Evolutionary conservation across 2,888 invertebrate genomes (phyloP).

Genomic region (Micoletzkya japonica): DNA sequence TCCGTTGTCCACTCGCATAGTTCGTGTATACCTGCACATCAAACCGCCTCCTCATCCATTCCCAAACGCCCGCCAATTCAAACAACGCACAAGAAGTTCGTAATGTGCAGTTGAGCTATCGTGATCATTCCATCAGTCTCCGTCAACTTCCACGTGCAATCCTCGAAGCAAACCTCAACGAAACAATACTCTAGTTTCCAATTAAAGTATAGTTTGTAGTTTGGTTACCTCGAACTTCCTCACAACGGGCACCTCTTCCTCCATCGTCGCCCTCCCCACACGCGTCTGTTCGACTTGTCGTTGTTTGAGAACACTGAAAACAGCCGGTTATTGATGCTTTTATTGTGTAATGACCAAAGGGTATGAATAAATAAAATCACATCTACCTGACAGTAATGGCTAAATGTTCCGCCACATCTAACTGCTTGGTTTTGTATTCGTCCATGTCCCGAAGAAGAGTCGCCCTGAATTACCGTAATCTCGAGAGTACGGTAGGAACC

Average conservation of each 20-base stretch:
- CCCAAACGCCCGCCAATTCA: constrained; percentile 6
- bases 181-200: background rate
- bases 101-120: constrained; percentile 89
- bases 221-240: constrained; percentile 74
- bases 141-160: constrained; percentile 95
- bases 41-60: background rate
- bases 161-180: constrained; percentile 86
- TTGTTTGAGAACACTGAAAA: constrained; percentile 65
- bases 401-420: constrained; percentile 85
- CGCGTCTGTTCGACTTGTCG: constrained; percentile 63
- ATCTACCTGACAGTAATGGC: constrained; percentile 86
- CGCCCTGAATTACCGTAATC: constrained; percentile 52
- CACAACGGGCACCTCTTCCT: constrained; percentile 39
- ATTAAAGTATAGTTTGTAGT: background rate
- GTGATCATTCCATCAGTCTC: constrained; percentile 97
- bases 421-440: constrained; percentile 71
- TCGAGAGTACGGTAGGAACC: too few relatives aligned
- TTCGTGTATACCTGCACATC: constrained; percentile 81
- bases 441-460: constrained; percentile 47
- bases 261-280: constrained; percentile 29
- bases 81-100: constrained; percentile 88
- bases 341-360: background rate
- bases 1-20: constrained; percentile 92
- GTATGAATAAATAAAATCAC: background rate
- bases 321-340: constrained; percentile 56